phyloP scores from a whole-genome alignment of 2,888 invertebrate species.

The Eurois occulta region DNA sequence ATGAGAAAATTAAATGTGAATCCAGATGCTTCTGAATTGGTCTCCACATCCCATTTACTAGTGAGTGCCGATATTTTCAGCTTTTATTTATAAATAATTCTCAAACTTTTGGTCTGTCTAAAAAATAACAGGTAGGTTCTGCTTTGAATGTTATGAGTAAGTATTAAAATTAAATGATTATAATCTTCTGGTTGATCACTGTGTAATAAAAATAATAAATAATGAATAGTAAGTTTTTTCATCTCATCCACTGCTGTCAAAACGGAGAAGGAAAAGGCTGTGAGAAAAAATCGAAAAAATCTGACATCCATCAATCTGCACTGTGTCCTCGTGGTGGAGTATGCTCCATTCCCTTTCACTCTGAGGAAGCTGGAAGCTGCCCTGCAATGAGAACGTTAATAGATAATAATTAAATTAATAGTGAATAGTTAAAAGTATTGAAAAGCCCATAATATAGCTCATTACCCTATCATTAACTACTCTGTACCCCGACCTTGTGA shows the following conservation, averaged over 20 bases:
- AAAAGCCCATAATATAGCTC: neutral
- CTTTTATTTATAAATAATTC: neutral
- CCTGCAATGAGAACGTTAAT: neutral
- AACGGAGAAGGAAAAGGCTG: neutral
- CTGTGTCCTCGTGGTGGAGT: neutral
- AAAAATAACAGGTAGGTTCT: neutral
- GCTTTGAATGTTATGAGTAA: neutral
- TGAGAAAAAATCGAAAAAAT: too few relatives aligned
- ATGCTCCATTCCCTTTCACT: neutral
- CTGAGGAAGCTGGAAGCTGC: neutral
- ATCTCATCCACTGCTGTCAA: neutral
- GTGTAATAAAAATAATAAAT: neutral
- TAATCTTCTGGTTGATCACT: neutral
- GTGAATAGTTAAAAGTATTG: neutral
- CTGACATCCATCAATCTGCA: neutral
- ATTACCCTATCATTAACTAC: constrained; percentile 32
- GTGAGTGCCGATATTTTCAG: neutral
- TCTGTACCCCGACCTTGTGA: constrained; percentile 73
- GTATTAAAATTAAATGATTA: neutral
- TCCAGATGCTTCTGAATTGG: neutral
- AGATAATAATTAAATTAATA: neutral
- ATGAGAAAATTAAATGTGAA: neutral
- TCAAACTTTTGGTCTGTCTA: neutral
- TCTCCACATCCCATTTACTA: neutral
- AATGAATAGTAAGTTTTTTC: neutral